Conservation (phyloP, 1,140 invertebrate species). For the Aphaenogaster ashmeadi region DNA sequence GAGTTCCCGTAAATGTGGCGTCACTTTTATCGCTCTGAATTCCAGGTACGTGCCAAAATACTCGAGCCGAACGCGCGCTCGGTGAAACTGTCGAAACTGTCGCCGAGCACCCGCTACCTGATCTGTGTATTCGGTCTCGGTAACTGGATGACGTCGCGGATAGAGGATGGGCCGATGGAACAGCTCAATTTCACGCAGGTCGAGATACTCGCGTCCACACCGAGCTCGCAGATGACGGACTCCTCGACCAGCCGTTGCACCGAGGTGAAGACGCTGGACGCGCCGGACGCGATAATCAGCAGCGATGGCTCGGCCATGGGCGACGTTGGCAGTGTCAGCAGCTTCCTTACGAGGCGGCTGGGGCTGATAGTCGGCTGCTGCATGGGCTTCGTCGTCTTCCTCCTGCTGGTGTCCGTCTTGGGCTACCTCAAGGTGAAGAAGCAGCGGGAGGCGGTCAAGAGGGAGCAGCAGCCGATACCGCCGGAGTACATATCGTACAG, state of each 20-base stretch:
- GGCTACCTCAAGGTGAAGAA: constrained; percentile 95
- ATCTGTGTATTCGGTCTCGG: constrained; percentile 95
- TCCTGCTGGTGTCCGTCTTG: constrained; percentile 93
- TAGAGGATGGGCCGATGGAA: constrained; percentile 71
- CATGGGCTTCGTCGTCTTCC: constrained; percentile 94
- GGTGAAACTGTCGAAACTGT: constrained; percentile 91
- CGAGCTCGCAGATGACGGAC: constrained; percentile 89
- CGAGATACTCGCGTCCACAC: constrained; percentile 77
- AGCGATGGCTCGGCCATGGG: constrained; percentile 88
- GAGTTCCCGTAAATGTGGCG: not conserved
- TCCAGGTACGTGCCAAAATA: constrained; percentile 91
- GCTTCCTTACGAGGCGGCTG: constrained; percentile 92
- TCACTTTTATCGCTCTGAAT: constrained; percentile 17
- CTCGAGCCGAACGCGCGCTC: constrained; percentile 91
- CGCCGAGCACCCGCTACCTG: constrained; percentile 92
- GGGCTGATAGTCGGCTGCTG: constrained; percentile 95
- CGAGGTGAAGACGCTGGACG: constrained; percentile 91
- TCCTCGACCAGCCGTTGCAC: constrained; percentile 92
- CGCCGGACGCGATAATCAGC: constrained; percentile 89
- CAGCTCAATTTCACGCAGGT: constrained; percentile 79
- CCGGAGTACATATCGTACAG: constrained; percentile 92
- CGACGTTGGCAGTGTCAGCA: constrained; percentile 89
- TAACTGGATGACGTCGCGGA: constrained; percentile 87
- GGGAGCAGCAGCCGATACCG: constrained; percentile 87
- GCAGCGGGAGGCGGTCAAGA: constrained; percentile 92